Conservation (phyloP, 2,113 vertebrate species). For the Lagopus muta region DNA sequence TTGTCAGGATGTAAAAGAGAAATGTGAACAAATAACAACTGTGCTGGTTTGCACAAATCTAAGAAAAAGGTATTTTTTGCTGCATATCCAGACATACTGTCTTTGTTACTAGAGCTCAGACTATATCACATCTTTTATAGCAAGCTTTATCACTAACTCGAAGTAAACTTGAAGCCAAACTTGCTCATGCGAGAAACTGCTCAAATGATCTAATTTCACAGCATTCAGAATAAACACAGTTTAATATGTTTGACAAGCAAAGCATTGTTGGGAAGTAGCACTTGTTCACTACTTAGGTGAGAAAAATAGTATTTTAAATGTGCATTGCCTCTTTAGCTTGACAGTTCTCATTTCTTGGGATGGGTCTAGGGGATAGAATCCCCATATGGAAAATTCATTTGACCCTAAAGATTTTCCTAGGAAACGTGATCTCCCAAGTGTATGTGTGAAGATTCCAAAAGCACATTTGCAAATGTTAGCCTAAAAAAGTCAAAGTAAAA, state of each 20-base stretch:
- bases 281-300: not conserved
- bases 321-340: not conserved
- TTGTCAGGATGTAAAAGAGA: not conserved
- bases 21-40: not conserved
- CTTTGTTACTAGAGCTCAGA: not conserved
- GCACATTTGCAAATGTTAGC: constrained; percentile 66
- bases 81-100: not conserved
- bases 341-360: constrained; percentile 7
- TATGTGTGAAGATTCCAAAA: constrained; percentile 42
- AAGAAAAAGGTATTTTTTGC: not conserved
- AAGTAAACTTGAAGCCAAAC: not conserved
- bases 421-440: constrained; percentile 55
- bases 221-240: not conserved
- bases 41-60: not conserved
- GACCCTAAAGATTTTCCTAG: constrained; percentile 65
- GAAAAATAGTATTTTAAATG: constrained; percentile 29
- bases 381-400: constrained; percentile 63
- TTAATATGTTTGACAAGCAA: not conserved
- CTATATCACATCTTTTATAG: not conserved
- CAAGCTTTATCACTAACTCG: not conserved
- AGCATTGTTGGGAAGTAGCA: not conserved
- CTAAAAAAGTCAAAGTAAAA: constrained; percentile 44
- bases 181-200: not conserved
- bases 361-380: not conserved
- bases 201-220: not conserved